These are phyloP conservation scores for Chamaetylas fuelleborni DNA, from an alignment of 2,113 vertebrate species.

Conservation along the genomic window DNA sequence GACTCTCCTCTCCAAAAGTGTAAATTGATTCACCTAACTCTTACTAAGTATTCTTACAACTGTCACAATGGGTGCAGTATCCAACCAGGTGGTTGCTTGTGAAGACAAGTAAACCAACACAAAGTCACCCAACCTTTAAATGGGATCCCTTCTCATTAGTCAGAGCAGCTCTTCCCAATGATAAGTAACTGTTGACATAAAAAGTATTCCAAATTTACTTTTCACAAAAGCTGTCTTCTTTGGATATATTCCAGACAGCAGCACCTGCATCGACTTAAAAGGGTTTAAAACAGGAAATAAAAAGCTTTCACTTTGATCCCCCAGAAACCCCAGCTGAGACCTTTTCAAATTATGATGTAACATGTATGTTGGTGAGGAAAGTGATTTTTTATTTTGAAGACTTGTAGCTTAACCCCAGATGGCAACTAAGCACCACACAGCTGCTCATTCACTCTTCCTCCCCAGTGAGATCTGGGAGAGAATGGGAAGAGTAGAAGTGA, in stretches of 20 bases:
- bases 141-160: not conserved
- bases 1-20: not conserved
- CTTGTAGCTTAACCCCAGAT: not conserved
- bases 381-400: not conserved
- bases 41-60: not conserved
- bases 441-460: not conserved
- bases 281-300: not conserved
- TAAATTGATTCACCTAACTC: not conserved
- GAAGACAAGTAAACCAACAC: not conserved
- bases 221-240: not conserved
- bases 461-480: not conserved
- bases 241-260: not conserved
- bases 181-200: not conserved
- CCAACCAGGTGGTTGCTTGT: not conserved
- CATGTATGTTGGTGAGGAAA: not conserved
- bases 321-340: not conserved
- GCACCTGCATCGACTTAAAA: not conserved
- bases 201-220: not conserved
- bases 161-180: not conserved
- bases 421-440: not conserved
- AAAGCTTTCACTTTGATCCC: not conserved
- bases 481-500: not conserved
- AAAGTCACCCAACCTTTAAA: not conserved
- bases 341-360: not conserved
- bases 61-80: not conserved